Percentiles rank a stretch among this genome's conserved stretches.
Evolutionary conservation across 1,140 invertebrate genomes (phyloP).

Genomic region (Bombus pascuorum): DNA sequence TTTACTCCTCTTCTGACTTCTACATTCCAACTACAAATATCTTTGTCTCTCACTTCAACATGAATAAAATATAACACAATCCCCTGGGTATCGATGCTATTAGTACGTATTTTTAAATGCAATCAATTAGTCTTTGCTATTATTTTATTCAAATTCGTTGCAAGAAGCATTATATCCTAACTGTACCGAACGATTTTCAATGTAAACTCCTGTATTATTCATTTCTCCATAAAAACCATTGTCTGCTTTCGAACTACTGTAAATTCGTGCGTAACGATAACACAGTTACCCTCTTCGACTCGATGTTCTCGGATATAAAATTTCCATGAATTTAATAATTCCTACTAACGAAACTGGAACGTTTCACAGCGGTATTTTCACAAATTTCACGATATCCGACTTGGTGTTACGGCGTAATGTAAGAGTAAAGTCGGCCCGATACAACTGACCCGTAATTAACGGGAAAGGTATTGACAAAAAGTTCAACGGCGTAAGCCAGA

Average conservation of each 20-base stretch:
- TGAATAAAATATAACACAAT: not conserved
- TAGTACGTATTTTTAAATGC: not conserved
- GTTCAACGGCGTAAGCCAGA: constrained; percentile 2
- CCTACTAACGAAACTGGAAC: not conserved
- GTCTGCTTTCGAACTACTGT: not conserved
- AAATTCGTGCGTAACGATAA: not conserved
- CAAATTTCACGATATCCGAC: constrained; percentile 1
- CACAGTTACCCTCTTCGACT: not conserved
- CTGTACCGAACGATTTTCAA: not conserved
- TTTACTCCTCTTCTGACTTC: not conserved
- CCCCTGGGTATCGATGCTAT: not conserved
- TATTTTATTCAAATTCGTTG: not conserved
- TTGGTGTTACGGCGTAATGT: not conserved
- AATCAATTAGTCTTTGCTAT: not conserved
- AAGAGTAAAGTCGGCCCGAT: not conserved
- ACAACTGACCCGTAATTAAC: constrained; percentile 18
- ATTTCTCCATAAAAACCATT: not conserved
- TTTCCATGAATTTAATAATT: constrained; percentile 6
- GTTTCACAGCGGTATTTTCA: not conserved
- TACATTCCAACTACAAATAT: not conserved
- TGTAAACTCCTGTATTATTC: not conserved
- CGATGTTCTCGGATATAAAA: not conserved
- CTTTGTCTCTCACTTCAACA: not conserved
- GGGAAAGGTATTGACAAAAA: constrained; percentile 33
- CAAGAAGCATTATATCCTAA: not conserved